Percentiles rank a stretch among this genome's conserved stretches.
These are phyloP conservation scores for Pampusana beccarii DNA, from an alignment of 2,113 vertebrate genomes.

Conservation along the genomic window DNA sequence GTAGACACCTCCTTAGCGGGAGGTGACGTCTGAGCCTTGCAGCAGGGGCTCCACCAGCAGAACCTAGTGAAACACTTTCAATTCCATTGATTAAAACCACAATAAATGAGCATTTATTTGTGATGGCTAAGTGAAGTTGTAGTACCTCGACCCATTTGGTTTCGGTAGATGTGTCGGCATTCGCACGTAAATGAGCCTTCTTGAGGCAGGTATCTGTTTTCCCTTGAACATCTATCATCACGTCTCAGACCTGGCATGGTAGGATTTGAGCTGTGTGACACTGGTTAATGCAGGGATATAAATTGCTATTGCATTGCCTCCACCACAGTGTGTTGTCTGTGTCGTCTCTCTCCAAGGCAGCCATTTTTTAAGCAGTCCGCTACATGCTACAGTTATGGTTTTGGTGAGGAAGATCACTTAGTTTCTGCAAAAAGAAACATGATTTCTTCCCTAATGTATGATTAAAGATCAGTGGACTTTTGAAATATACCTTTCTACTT, in stretches of 20 bases:
- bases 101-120: background rate
- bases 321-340: accelerated
- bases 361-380: background rate
- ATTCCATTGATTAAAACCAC: background rate
- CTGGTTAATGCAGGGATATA: background rate
- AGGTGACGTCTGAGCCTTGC: background rate
- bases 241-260: background rate
- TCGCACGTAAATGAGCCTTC: background rate
- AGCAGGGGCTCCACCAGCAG: background rate
- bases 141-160: background rate
- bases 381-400: background rate
- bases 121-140: background rate
- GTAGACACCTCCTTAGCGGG: background rate
- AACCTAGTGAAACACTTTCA: background rate
- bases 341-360: background rate
- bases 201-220: background rate
- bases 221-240: background rate
- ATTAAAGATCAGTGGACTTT: background rate
- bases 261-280: background rate
- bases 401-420: background rate
- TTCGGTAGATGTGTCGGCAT: background rate
- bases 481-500: background rate
- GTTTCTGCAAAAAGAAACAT: background rate
- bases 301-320: background rate
- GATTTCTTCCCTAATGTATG: background rate